Evolutionary conservation across 2,888 invertebrate genomes (phyloP).

Genomic region (Diaprepes abbreviatus): DNA sequence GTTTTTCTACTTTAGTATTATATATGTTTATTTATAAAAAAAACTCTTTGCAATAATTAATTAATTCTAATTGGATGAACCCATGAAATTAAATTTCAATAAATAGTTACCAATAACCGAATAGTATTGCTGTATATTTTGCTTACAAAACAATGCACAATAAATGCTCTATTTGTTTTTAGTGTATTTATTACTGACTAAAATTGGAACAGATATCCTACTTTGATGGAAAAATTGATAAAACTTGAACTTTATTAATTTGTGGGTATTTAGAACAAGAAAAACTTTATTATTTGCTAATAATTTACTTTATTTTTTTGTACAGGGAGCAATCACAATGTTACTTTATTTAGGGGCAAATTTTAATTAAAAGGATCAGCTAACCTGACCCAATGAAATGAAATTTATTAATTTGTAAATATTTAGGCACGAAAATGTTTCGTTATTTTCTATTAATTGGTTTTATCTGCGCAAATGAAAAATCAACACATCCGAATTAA

Average conservation of each 20-base stretch:
- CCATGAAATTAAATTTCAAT: constrained; percentile 27
- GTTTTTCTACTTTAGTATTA: constrained; percentile 1
- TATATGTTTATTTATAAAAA: constrained; percentile 1
- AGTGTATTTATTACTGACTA: constrained; percentile 26
- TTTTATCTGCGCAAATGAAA: no score
- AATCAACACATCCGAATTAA: no score
- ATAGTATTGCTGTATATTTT: constrained; percentile 14
- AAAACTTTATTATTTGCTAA: neutral
- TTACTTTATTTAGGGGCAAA: no score
- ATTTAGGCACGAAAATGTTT: no score
- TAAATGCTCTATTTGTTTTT: constrained; percentile 39
- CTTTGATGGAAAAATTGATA: constrained; percentile 23
- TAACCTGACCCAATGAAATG: no score
- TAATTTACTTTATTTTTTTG: no score
- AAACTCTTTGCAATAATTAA: constrained; percentile 3
- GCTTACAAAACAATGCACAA: constrained; percentile 27
- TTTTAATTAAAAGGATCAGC: no score
- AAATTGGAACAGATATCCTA: constrained; percentile 29
- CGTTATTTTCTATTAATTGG: no score
- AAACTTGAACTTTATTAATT: constrained; percentile 15
- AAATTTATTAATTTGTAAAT: no score
- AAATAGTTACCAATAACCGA: constrained; percentile 36
- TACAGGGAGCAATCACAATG: no score
- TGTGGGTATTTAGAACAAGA: neutral
- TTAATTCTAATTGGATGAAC: constrained; percentile 28